These are phyloP conservation scores for Sinodicranocentrus sp. DNA, from an alignment of 2,888 invertebrate genomes.

Conservation along the genomic window DNA sequence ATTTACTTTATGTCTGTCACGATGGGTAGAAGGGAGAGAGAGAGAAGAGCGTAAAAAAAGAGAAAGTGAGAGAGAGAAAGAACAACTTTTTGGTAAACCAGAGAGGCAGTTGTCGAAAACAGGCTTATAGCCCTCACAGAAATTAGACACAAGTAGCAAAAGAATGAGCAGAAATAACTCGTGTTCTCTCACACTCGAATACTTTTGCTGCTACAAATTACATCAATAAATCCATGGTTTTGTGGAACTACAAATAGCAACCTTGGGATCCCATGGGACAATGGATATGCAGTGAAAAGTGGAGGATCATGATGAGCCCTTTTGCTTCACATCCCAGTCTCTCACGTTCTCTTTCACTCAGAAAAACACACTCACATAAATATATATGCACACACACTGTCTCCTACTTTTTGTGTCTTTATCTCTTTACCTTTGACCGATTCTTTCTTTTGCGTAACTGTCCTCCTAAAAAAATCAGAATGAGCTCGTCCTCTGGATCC, in stretches of 20 bases:
- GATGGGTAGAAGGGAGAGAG: neutral
- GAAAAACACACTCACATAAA: too few relatives aligned
- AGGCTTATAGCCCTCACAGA: constrained; percentile 1
- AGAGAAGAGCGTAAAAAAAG: neutral
- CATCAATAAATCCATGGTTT: constrained; percentile 61
- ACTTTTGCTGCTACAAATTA: constrained; percentile 52
- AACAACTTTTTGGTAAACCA: too few relatives aligned
- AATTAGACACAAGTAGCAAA: neutral
- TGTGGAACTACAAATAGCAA: neutral
- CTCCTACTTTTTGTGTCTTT: too few relatives aligned
- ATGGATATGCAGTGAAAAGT: constrained; percentile 49
- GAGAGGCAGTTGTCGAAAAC: constrained; percentile 33
- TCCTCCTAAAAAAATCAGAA: constrained; percentile 26
- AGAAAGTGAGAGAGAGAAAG: neutral
- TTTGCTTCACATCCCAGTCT: neutral
- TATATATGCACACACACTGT: too few relatives aligned
- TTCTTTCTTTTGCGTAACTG: constrained; percentile 51
- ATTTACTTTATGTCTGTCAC: neutral
- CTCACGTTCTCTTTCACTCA: constrained; percentile 27
- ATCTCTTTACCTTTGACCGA: too few relatives aligned
- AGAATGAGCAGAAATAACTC: constrained; percentile 45
- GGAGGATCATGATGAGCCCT: constrained; percentile 54
- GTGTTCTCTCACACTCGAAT: constrained; percentile 44
- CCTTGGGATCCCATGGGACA: constrained; percentile 39
- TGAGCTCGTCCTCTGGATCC: neutral